A percentile compares a stretch with the other conserved stretches of the same genome.
phyloP scores from a whole-genome alignment of 2,888 invertebrate genomes.

The Alcis repandata region DNA sequence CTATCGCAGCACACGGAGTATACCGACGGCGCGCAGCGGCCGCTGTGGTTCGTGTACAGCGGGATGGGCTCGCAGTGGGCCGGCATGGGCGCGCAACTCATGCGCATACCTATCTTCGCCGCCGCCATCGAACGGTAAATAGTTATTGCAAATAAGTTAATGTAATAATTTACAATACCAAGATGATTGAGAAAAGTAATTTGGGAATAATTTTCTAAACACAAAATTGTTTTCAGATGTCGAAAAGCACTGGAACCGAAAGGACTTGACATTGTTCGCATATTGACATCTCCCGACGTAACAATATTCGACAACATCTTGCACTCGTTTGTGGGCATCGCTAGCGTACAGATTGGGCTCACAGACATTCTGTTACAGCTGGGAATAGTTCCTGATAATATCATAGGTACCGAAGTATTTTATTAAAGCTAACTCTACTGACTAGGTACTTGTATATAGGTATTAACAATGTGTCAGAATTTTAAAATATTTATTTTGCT shows the following conservation, averaged over 20 bases:
- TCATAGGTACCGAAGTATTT: slow-evolving; percentile 57
- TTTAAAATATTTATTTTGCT: too few relatives aligned
- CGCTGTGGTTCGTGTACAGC: slow-evolving; percentile 90
- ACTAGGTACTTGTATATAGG: neutral
- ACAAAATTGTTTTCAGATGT: slow-evolving; percentile 29
- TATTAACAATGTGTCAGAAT: neutral
- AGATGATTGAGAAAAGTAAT: too few relatives aligned
- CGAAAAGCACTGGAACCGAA: slow-evolving; percentile 28
- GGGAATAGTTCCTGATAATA: slow-evolving; percentile 34
- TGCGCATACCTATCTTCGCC: slow-evolving; percentile 88
- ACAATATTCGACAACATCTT: slow-evolving; percentile 12
- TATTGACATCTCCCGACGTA: slow-evolving; percentile 49
- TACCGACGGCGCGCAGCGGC: slow-evolving; percentile 69
- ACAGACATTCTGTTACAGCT: slow-evolving; percentile 50
- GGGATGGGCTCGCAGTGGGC: slow-evolving; percentile 92
- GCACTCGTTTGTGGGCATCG: slow-evolving; percentile 13
- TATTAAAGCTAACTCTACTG: neutral
- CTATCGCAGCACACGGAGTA: slow-evolving; percentile 60
- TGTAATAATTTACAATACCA: too few relatives aligned
- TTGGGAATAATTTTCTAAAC: too few relatives aligned
- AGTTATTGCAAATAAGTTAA: neutral
- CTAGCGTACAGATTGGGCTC: slow-evolving; percentile 8
- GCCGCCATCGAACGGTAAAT: slow-evolving; percentile 78
- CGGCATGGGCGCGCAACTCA: slow-evolving; percentile 88
- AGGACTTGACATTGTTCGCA: slow-evolving; percentile 39